A percentile compares a stretch with the other conserved stretches of the same genome.
Conservation (phyloP, 2,888 invertebrate genomes). For the Xanthia icteritia region DNA sequence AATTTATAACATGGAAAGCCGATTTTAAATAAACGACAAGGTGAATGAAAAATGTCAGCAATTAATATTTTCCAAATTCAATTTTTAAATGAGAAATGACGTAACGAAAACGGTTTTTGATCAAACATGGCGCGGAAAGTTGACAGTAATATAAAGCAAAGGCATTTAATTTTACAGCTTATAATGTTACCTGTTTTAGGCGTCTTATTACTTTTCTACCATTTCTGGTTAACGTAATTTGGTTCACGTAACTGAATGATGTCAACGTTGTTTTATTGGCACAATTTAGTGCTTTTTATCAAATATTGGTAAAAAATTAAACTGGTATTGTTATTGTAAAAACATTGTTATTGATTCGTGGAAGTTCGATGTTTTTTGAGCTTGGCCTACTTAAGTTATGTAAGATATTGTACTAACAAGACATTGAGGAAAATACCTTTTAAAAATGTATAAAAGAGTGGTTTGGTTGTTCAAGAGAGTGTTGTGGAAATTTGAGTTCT, state of each 20-base stretch:
- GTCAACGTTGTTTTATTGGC: conserved; percentile 68
- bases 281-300: conserved; percentile 42
- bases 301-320: conserved; percentile 25
- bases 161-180: conserved; percentile 70
- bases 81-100: conserved; percentile 54
- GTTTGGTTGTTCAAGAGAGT: conserved; percentile 12
- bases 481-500: conserved; percentile 29
- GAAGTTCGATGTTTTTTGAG: conserved; percentile 26
- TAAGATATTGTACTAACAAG: conserved; percentile 30
- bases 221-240: conserved; percentile 60
- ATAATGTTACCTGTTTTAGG: conserved; percentile 66
- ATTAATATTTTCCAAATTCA: conserved; percentile 53
- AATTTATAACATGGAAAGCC: conserved; percentile 51
- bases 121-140: conserved; percentile 58
- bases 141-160: conserved; percentile 67
- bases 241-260: conserved; percentile 62
- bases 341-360: conserved; percentile 41
- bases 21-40: conserved; percentile 45
- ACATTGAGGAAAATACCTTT: conserved; percentile 27
- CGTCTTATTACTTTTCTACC: conserved; percentile 68
- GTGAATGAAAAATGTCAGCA: conserved; percentile 41
- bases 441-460: conserved; percentile 13
- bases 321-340: conserved; percentile 28
- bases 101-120: conserved; percentile 48
- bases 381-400: conserved; percentile 29